Conservation (phyloP, 2,888 invertebrate species). For the Eubasilissa splendida region DNA sequence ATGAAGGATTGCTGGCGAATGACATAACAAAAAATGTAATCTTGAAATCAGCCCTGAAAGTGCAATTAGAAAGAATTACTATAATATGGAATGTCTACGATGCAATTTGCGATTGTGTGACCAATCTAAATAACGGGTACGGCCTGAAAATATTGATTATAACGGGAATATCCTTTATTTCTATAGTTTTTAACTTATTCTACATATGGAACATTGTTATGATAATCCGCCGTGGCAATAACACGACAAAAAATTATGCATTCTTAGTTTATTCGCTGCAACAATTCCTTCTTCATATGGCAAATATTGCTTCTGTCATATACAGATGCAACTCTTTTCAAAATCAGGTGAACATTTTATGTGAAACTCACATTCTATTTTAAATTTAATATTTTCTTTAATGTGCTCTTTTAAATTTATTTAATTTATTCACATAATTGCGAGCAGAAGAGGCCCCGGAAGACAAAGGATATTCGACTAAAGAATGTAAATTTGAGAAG, state of each 20-base stretch:
- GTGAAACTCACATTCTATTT: background rate
- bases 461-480: no score
- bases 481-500: no score
- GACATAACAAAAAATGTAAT: constrained; percentile 1
- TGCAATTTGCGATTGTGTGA: constrained; percentile 29
- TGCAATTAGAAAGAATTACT: constrained; percentile 14
- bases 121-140: constrained; percentile 15
- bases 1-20: background rate
- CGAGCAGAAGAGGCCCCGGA: no score
- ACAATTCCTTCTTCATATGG: background rate
- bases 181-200: constrained; percentile 28
- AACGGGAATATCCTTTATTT: constrained; percentile 13
- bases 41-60: background rate
- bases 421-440: no score
- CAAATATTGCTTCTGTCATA: background rate
- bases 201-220: constrained; percentile 13
- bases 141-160: constrained; percentile 26
- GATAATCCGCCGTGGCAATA: background rate
- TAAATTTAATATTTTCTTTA: no score
- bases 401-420: no score
- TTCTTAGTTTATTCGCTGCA: constrained; percentile 10
- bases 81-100: constrained; percentile 39
- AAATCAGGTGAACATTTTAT: constrained; percentile 9
- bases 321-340: constrained; percentile 26
- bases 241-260: background rate